Evolutionary conservation across 2,888 invertebrate genomes (phyloP).

Genomic region (Heliconius ethilla): DNA sequence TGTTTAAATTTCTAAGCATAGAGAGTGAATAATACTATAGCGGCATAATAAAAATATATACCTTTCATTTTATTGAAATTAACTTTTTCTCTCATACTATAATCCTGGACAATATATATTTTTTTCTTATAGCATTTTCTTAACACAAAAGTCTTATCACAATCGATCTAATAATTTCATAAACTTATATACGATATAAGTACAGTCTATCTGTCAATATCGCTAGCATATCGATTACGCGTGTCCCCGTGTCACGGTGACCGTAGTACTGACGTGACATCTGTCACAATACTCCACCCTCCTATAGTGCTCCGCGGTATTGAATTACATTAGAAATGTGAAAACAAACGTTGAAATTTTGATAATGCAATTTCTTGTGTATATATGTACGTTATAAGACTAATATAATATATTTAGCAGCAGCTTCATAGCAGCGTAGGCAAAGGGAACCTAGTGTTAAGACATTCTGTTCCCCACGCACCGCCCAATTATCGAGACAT

Average conservation of each 20-base stretch:
- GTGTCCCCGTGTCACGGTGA: constrained; percentile 35
- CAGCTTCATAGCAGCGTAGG: no score
- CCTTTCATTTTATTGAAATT: neutral
- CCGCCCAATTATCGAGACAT: no score
- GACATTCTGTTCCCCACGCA: no score
- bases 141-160: neutral
- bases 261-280: constrained; percentile 43
- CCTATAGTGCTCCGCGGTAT: constrained; percentile 17
- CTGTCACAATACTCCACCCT: constrained; percentile 46
- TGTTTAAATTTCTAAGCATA: no score
- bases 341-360: constrained; percentile 24
- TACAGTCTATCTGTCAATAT: constrained; percentile 9
- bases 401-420: neutral
- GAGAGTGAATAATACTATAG: no score
- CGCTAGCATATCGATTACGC: constrained; percentile 23
- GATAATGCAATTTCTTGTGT: neutral
- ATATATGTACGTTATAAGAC: neutral
- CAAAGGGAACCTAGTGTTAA: no score
- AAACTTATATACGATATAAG: neutral
- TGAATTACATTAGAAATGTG: constrained; percentile 32
- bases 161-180: neutral
- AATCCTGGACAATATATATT: neutral
- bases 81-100: neutral
- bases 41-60: neutral
- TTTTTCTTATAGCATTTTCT: neutral